A percentile compares a stretch with the other conserved stretches of the same genome.
Conservation (phyloP, 37 sponge, comb jelly and placozoan genomes). For the Axinella damicornis region DNA sequence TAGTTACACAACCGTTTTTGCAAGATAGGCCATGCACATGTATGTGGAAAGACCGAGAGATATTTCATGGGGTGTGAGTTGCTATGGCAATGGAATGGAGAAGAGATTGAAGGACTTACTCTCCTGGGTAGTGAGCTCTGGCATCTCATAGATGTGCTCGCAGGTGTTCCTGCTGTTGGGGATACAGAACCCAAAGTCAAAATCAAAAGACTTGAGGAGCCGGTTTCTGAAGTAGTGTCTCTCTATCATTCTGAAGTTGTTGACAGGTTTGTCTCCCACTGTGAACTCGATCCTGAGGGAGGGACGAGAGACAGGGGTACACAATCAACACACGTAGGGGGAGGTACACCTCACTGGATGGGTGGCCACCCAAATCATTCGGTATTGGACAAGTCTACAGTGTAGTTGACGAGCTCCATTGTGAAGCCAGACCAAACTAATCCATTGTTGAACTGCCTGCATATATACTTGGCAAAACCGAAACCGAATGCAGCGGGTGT, state of each 20-base stretch:
- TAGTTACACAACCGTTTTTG: no score
- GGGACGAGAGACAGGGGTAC: no score
- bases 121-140: conserved; percentile 73
- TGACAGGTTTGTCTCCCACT: conserved; percentile 87
- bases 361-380: no score
- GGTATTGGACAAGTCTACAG: no score
- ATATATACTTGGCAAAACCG: no score
- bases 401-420: no score
- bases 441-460: no score
- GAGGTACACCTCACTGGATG: not conserved
- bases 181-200: conserved; percentile 96
- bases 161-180: conserved; percentile 96
- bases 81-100: no score
- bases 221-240: conserved; percentile 91
- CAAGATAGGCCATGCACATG: no score
- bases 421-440: no score
- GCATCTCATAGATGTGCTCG: conserved; percentile 97
- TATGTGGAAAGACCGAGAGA: not conserved
- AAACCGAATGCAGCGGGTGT: no score
- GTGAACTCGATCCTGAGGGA: conserved; percentile 90
- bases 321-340: not conserved
- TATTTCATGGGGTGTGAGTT: no score
- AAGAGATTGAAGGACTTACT: conserved; percentile 57
- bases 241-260: conserved; percentile 96
- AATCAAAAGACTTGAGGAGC: conserved; percentile 91